Evolutionary conservation across 2,888 invertebrate genomes (phyloP).

Genomic region (Drosophila sordidapex): DNA sequence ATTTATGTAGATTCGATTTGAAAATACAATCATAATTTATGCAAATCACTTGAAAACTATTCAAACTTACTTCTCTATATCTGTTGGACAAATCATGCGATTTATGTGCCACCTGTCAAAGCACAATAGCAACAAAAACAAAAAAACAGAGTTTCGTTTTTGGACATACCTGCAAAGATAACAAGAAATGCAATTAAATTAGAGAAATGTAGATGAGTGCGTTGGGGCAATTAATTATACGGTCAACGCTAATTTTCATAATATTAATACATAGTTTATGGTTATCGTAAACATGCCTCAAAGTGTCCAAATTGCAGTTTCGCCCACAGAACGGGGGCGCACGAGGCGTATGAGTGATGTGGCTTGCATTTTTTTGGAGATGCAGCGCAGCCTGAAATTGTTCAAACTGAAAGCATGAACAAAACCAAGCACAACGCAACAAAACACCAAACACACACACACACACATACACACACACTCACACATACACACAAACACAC

Average conservation of each 20-base stretch:
- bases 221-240: slow-evolving; percentile 53
- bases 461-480: not conserved
- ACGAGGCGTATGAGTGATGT: slow-evolving; percentile 67
- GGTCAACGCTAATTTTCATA: slow-evolving; percentile 45
- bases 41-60: slow-evolving; percentile 71
- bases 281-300: slow-evolving; percentile 38
- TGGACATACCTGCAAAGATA: slow-evolving; percentile 70
- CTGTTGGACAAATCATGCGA: slow-evolving; percentile 46
- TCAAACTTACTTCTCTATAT: slow-evolving; percentile 64
- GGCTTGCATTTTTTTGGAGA: slow-evolving; percentile 31
- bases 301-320: slow-evolving; percentile 34
- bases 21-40: slow-evolving; percentile 64
- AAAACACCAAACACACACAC: not conserved
- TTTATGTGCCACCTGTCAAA: slow-evolving; percentile 55
- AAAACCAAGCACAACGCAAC: not conserved
- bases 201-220: slow-evolving; percentile 18
- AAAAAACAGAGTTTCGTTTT: not conserved
- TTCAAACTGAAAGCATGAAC: slow-evolving; percentile 24
- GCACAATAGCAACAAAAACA: slow-evolving; percentile 12
- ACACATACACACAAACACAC: not conserved
- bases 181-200: slow-evolving; percentile 49
- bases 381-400: slow-evolving; percentile 65
- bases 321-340: slow-evolving; percentile 20
- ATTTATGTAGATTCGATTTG: slow-evolving; percentile 43
- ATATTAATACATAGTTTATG: slow-evolving; percentile 43